Evolutionary conservation across 1,140 invertebrate species (phyloP).

Genomic region (Drosophila chauvacae): DNA sequence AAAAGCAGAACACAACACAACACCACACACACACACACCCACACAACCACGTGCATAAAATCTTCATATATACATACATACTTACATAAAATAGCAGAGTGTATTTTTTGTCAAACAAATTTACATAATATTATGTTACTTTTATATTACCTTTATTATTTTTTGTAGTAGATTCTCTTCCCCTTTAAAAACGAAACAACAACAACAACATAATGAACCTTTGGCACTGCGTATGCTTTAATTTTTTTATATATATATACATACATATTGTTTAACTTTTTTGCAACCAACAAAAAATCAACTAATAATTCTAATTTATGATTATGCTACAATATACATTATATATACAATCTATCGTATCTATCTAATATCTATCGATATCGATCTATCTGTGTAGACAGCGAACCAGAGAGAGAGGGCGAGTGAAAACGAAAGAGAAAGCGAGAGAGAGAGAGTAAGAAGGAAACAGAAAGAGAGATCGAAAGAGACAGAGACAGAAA

Average conservation of each 20-base stretch:
- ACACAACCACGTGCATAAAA: conserved; percentile 44
- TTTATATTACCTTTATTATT: conserved; percentile 47
- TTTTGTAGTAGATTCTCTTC: conserved; percentile 56
- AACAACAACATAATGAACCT: conserved; percentile 17
- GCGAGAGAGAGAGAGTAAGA: neutral
- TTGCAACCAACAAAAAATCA: conserved; percentile 49
- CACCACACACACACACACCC: conserved; percentile 25
- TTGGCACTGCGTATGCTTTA: conserved; percentile 54
- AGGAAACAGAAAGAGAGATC: conserved; percentile 2
- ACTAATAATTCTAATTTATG: conserved; percentile 74
- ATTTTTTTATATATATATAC: conserved; percentile 45
- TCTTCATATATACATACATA: conserved; percentile 59
- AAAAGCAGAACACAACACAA: conserved; percentile 35
- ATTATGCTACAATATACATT: conserved; percentile 70
- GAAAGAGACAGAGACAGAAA: conserved; percentile 12
- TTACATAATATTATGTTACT: conserved; percentile 66
- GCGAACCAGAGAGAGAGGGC: conserved; percentile 16
- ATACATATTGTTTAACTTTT: conserved; percentile 50
- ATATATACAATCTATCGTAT: conserved; percentile 50
- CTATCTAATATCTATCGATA: conserved; percentile 51
- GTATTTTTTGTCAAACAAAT: conserved; percentile 83
- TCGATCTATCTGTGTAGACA: conserved; percentile 39
- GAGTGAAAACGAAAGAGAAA: conserved; percentile 13
- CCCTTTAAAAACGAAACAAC: conserved; percentile 12
- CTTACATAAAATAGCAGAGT: conserved; percentile 68